Conservation (phyloP, 1,140 invertebrate genomes). For the Metopolophium dirhodum region DNA sequence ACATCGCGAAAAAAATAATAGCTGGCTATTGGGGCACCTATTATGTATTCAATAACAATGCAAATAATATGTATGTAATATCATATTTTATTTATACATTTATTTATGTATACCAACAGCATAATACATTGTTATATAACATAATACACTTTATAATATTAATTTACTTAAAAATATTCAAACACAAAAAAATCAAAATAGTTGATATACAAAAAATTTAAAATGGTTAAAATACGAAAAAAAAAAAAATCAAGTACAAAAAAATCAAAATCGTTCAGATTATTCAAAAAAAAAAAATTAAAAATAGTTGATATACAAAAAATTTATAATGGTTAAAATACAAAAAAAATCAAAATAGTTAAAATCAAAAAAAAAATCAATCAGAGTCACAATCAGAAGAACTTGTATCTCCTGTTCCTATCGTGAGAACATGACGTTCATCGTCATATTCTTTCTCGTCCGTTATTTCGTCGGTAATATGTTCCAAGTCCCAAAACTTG, state of each 20-base stretch:
- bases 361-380: slow-evolving; percentile 1
- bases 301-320: too few relatives aligned
- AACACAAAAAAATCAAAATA: neutral
- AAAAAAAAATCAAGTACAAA: too few relatives aligned
- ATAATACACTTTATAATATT: neutral
- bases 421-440: too few relatives aligned
- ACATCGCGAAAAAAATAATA: neutral
- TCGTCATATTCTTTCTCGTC: too few relatives aligned
- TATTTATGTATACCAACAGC: neutral
- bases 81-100: slow-evolving; percentile 35
- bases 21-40: neutral
- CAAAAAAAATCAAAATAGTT: neutral
- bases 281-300: too few relatives aligned
- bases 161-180: neutral
- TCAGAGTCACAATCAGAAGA: neutral
- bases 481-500: too few relatives aligned
- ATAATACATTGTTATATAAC: neutral
- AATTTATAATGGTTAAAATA: too few relatives aligned
- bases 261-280: too few relatives aligned
- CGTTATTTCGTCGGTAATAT: too few relatives aligned
- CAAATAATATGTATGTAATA: slow-evolving; percentile 24
- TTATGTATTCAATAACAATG: slow-evolving; percentile 23
- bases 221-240: too few relatives aligned
- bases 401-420: neutral
- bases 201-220: neutral